These are phyloP conservation scores for Scolopax bukidnonensis DNA, from an alignment of 2,797 vertebrate species.

Conservation along the genomic window DNA sequence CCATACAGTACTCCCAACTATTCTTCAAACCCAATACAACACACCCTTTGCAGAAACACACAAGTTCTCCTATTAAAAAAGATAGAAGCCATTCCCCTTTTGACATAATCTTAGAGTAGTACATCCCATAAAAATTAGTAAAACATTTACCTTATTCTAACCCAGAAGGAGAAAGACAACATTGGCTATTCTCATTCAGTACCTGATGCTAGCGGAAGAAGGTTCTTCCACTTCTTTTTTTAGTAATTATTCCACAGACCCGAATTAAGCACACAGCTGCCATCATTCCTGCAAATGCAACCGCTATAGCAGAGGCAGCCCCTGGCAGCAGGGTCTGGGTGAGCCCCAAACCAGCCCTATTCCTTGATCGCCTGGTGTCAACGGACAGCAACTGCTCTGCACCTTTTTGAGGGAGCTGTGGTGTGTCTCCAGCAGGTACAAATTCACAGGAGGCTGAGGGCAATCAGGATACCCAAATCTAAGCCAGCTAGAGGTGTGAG, in stretches of 20 bases:
- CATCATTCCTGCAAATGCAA: rapidly evolving
- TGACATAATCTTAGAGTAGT: rapidly evolving
- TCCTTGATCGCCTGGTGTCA: rapidly evolving
- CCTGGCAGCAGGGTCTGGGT: rapidly evolving
- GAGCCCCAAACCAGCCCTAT: neutral
- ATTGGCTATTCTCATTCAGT: too few species aligned
- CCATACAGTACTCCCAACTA: rapidly evolving
- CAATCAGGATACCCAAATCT: rapidly evolving
- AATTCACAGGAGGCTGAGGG: too few species aligned
- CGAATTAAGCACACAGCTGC: neutral
- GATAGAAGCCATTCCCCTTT: rapidly evolving
- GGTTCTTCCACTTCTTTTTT: too few species aligned
- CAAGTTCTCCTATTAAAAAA: rapidly evolving
- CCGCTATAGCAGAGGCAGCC: neutral
- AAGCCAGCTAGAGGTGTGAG: neutral
- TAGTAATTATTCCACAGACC: rapidly evolving
- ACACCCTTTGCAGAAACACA: rapidly evolving
- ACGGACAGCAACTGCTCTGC: neutral
- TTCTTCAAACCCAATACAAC: neutral
- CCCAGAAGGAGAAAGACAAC: rapidly evolving
- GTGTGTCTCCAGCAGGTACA: too few species aligned
- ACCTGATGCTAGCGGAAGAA: too few species aligned
- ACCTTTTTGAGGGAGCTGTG: rapidly evolving
- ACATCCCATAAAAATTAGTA: neutral
- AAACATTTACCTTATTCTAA: neutral